Base-by-base conservation (phyloP, 2,797 vertebrate genomes). In the Bovichtus variegatus region DNA sequence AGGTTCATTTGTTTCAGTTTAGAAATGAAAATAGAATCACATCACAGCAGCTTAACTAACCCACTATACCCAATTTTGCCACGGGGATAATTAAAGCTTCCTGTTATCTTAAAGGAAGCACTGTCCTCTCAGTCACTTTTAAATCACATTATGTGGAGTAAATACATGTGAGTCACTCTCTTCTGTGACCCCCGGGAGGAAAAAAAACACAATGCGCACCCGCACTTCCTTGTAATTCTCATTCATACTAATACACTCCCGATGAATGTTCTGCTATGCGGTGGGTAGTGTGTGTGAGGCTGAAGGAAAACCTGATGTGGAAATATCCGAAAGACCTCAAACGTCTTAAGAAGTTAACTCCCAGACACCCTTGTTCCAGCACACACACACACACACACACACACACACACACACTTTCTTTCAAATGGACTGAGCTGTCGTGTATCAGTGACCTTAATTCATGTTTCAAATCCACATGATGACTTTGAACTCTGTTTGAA, bases 81-180 rank as follows among this genome's bases (percentile, higher is more conserved):
- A 83, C 9, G 53, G 83, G 66, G 76, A 90, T 86, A 83, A 83
- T 87, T 76, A 76, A 82, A 89, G 71, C 72, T 74, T 66, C 62
- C 43, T 78, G 77, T 83, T 87, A 85, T 86, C 83, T 82, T 83
- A 51, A 66, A 82, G 66, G 68, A 80, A 84, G 78, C 82, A 57
- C 68, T 91, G 89, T 84, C 91, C 88, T 91, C 87, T 85, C 85
- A 63, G 78, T 91, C 88, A 91, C 90, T 91, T 92, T 84, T 92
- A 92, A 92, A 91, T 91, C 85, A 83, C 85, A 87, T 92, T 92
- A 91, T 73, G 72, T 81, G 78, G 74, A 74, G 79, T 88, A 82
- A 88, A 88, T 78, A 81, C 82, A 78, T 77, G 70, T 83, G 83
- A 86, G 81, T 81, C 86, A 82, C 64, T 76, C 72, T 83, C 78